These are phyloP conservation scores for Conus betulinus DNA, from an alignment of 1,140 invertebrate species.

Conservation along the genomic window DNA sequence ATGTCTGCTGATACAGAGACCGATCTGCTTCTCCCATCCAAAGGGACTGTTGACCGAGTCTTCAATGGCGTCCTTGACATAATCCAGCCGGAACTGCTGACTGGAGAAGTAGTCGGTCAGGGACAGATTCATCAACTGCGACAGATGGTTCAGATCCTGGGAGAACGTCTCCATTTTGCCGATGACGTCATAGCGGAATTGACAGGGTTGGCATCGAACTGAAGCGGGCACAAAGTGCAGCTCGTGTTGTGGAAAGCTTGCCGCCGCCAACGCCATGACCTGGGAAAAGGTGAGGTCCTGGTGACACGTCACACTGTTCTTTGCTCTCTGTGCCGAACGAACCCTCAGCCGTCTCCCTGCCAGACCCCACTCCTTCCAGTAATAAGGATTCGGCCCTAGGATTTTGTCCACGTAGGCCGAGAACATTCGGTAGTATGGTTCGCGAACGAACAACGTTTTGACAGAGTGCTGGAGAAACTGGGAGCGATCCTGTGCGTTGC, in stretches of 20 bases:
- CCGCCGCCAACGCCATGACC: not conserved
- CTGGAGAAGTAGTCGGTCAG: conserved; percentile 48
- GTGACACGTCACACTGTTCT: not conserved
- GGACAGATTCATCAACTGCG: conserved; percentile 57
- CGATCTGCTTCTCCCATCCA: conserved; percentile 49
- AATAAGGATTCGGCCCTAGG: conserved; percentile 33
- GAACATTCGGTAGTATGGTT: conserved; percentile 38
- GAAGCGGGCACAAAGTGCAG: conserved; percentile 64
- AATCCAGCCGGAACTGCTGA: conserved; percentile 53
- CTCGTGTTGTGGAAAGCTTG: conserved; percentile 36
- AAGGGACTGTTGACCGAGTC: conserved; percentile 62
- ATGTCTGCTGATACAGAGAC: conserved; percentile 60
- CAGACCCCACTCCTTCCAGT: conserved; percentile 32
- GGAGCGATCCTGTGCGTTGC: not conserved
- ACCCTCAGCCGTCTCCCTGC: not conserved
- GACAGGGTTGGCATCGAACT: conserved; percentile 64
- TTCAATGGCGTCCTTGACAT: conserved; percentile 61
- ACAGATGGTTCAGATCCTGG: conserved; percentile 62
- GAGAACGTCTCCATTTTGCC: conserved; percentile 68
- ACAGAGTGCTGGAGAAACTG: not conserved
- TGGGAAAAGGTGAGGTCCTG: not conserved
- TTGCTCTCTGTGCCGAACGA: not conserved
- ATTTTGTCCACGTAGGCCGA: conserved; percentile 42
- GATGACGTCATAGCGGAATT: conserved; percentile 65
- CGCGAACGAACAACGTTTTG: conserved; percentile 31